Conservation (phyloP, 1,140 invertebrate species). For the Bombus picipes region DNA sequence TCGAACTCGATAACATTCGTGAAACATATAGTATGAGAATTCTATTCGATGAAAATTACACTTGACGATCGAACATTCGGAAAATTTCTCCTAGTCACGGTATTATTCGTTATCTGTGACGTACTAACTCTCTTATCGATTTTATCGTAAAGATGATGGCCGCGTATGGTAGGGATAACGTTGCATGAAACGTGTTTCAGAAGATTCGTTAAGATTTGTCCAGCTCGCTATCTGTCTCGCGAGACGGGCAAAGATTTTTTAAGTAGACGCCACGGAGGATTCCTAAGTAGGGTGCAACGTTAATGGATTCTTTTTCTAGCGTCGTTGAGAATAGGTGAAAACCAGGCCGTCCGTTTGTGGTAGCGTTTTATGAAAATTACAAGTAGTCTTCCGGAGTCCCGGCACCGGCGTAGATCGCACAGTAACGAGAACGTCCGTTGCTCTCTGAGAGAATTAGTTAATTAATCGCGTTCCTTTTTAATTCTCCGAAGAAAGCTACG, state of each 20-base stretch:
- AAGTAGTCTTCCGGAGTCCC: background rate
- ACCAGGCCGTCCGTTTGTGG: slow-evolving; percentile 53
- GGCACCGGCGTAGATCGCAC: background rate
- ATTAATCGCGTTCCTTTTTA: slow-evolving; percentile 8
- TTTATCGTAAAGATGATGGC: too few relatives aligned
- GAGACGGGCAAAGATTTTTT: background rate
- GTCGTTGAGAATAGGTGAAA: slow-evolving; percentile 40
- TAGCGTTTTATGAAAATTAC: slow-evolving; percentile 39
- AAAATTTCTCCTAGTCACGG: slow-evolving; percentile 4
- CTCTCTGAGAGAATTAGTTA: slow-evolving; percentile 4
- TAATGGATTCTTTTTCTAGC: slow-evolving; percentile 45
- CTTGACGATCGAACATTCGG: background rate
- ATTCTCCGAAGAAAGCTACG: slow-evolving; percentile 8
- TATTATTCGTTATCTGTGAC: slow-evolving; percentile 9
- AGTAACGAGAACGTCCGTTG: slow-evolving; percentile 6
- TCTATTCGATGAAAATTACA: background rate
- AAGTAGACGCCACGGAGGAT: slow-evolving; percentile 1
- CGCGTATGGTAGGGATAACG: background rate
- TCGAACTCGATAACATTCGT: background rate
- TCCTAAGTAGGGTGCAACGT: slow-evolving; percentile 20
- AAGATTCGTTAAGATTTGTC: slow-evolving; percentile 5
- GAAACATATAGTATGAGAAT: background rate
- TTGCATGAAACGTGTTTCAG: background rate
- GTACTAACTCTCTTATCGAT: background rate
- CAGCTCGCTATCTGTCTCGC: background rate